phyloP scores from a whole-genome alignment of 2,797 vertebrate species.

The Momotus momota region DNA sequence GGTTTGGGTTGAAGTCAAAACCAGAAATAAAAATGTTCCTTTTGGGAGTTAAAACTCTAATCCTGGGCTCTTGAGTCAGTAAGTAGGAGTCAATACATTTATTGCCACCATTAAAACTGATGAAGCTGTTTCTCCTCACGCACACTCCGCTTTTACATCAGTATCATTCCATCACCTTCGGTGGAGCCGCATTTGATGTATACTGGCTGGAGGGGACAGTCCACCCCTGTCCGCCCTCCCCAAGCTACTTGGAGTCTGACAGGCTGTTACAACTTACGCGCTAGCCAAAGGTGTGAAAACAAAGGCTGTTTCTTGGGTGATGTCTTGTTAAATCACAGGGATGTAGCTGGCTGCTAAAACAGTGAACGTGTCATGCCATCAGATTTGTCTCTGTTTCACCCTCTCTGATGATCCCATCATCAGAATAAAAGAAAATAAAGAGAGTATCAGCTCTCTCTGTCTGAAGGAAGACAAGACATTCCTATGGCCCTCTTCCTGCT shows the following conservation, averaged over 20 bases:
- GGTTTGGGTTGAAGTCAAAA: constrained; percentile 10
- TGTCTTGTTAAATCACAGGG: not conserved
- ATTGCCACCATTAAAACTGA: not conserved
- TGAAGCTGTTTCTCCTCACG: not conserved
- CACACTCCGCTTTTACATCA: not conserved
- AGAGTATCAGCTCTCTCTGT: not conserved
- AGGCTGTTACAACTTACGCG: not conserved
- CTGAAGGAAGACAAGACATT: not conserved
- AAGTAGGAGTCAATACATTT: not conserved
- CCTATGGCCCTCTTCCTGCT: not conserved
- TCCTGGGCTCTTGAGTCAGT: not conserved
- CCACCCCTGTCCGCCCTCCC: not conserved
- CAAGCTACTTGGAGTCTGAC: not conserved
- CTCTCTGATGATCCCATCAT: not conserved
- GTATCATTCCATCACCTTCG: not conserved
- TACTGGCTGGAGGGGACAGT: not conserved
- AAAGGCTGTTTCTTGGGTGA: not conserved
- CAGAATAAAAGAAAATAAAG: not conserved
- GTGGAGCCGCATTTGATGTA: not conserved
- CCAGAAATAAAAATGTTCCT: not conserved
- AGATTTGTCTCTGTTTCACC: not conserved
- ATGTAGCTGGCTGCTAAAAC: not conserved
- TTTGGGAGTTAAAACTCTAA: not conserved
- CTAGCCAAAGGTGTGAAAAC: not conserved
- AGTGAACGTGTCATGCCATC: fast-evolving